Evolutionary conservation across 1,140 invertebrate species (phyloP).

Genomic region (Campoletis sonorensis): DNA sequence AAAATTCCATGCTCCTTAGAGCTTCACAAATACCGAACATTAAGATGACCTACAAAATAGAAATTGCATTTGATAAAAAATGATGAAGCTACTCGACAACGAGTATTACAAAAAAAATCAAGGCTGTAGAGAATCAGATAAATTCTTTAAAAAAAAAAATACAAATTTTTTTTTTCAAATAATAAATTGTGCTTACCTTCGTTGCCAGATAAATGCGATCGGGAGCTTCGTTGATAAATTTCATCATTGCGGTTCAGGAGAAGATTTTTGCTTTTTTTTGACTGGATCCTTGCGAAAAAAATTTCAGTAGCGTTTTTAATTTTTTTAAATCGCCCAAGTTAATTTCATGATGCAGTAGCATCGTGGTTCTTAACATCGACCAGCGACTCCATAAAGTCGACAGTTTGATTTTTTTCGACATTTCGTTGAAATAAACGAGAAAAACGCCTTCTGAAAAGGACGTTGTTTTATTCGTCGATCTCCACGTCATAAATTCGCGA

Average conservation of each 20-base stretch:
- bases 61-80: not conserved
- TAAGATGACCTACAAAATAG: conserved; percentile 45
- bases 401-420: conserved; percentile 26
- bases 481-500: conserved; percentile 3
- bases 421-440: conserved; percentile 24
- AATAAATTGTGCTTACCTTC: conserved; percentile 42
- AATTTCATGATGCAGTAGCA: conserved; percentile 2
- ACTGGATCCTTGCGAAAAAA: conserved; percentile 29
- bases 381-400: conserved; percentile 42
- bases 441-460: conserved; percentile 23
- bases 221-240: conserved; percentile 48
- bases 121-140: too few relatives aligned
- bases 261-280: conserved; percentile 49
- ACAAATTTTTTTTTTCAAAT: too few relatives aligned
- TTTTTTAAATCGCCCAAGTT: conserved; percentile 38
- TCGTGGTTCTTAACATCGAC: conserved; percentile 45
- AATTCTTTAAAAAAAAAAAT: too few relatives aligned
- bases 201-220: conserved; percentile 48
- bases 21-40: conserved; percentile 52
- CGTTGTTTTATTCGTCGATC: not conserved
- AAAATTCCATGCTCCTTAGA: conserved; percentile 45
- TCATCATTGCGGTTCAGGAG: conserved; percentile 35
- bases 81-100: too few relatives aligned
- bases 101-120: too few relatives aligned
- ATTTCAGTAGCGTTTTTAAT: conserved; percentile 45